These are phyloP conservation scores for Antennarius maculatus DNA, from an alignment of 2,797 vertebrate species.

Conservation along the genomic window DNA sequence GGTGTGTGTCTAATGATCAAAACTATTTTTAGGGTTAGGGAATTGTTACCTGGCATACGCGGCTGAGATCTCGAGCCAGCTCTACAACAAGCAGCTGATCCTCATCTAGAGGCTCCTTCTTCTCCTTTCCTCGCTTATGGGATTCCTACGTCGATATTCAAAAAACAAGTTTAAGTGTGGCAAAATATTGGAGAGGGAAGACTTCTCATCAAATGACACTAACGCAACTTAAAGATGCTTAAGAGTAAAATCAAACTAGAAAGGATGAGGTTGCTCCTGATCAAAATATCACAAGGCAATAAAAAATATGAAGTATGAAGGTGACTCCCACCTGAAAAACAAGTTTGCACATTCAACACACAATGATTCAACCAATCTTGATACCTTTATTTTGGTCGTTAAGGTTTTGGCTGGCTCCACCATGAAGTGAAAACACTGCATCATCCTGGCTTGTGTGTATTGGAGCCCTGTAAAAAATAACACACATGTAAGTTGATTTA, in stretches of 20 bases:
- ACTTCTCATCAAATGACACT: not conserved
- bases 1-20: no score
- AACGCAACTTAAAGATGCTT: conserved; percentile 14
- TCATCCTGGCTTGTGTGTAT: conserved; percentile 69
- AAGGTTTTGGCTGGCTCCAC: conserved; percentile 82
- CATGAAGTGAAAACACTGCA: conserved; percentile 86
- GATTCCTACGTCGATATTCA: conserved; percentile 70
- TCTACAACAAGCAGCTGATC: conserved; percentile 81
- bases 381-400: conserved; percentile 82
- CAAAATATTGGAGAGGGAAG: not conserved
- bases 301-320: conserved; percentile 13
- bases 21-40: not conserved
- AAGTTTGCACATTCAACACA: conserved; percentile 37
- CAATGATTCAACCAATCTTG: not conserved
- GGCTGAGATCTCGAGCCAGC: conserved; percentile 79
- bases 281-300: conserved; percentile 57
- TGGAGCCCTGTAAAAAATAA: conserved; percentile 31
- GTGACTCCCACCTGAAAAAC: conserved; percentile 28
- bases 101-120: conserved; percentile 76
- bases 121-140: conserved; percentile 72
- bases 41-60: conserved; percentile 80
- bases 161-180: conserved; percentile 3
- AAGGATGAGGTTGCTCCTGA: conserved; percentile 38
- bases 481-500: conserved; percentile 13
- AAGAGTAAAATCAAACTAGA: conserved; percentile 36